Base-by-base conservation (phyloP, 2,113 vertebrate genomes). In the Thamnaconus septentrionalis region DNA sequence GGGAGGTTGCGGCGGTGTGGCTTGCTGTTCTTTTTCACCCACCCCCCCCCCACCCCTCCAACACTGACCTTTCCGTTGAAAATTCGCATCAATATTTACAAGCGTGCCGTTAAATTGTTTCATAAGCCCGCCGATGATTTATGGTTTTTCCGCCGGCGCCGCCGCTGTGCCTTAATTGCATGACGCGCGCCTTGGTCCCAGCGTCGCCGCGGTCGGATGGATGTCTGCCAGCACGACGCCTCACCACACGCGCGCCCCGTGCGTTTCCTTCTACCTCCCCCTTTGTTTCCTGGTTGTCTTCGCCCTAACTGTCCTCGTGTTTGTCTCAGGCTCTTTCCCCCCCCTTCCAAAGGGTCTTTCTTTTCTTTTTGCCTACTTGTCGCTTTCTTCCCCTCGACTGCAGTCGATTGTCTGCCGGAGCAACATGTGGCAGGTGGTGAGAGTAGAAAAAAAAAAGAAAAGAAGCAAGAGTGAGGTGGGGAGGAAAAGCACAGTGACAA, bases 391-490 rank as follows among this genome's bases (percentile, higher is more conserved):
- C 55, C 53, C 50, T 61, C 63, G 5, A 59, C 59, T 56, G 61
- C 53, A 69, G 53, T 61, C 53, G 31, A 71, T 81, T 78, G 82
- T 88, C 73, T 85, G 73, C 64, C 47, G 48, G 62, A 73, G 85
- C 88, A 91, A 84, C 88, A 90, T 77, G 88, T 90, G 82, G 79
- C 82, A 88, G 88, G 81, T 86, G 84, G 52, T 57, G 55, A 56
- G 71, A 75, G 56, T 31, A 31, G 2, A 31, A 31, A 31, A 31
- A 31, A 31, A 31, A 31, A 50, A 50, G 39, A 59, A 71, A 71
- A 56, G 18, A 79, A 69, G 53, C 68, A 58, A 59, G 59, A 49
- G 56, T 31, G 59, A 59, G 52, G 52, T 40, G 50, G 44, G 49
- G 51, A 6, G 31, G 45, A 66, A 71, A 79, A 59, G 43, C 45